Base-by-base conservation (phyloP, 2,797 vertebrate species). In the Crypturellus tataupa region DNA sequence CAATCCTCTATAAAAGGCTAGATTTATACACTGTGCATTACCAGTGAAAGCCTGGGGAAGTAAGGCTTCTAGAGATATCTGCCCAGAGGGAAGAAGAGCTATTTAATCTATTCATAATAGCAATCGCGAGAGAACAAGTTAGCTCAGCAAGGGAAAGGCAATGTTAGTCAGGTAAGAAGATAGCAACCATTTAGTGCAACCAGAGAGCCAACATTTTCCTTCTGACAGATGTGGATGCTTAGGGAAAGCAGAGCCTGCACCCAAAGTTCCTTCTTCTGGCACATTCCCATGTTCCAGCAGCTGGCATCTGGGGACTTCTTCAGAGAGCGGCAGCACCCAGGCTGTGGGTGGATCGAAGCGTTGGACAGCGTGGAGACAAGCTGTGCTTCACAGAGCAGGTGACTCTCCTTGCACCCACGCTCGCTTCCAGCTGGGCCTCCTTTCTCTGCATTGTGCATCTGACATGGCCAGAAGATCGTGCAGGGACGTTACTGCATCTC, bases 351-450 rank as follows among this genome's bases (percentile, higher is more conserved):
- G 5, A 8, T 4, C 46, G 5, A 3, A 69, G n/a, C 60, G 8
- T 63, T 21, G 29, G 53, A 47, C 9, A 33, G 1, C 12, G 6
- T 10, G 5, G 18, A 33, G 27, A 37, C 8, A 42, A 0, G 0
- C 10, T 44, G 6, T 19, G 17, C 59, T 75, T 76, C 64, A 63
- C 15, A 63, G 39, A 75, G 12, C 1, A 2, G 47, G 5, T 0
- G 37, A n/a, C 9, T 15, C 5, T 56, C 56, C 56, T 59, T 44
- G 29, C 15, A 51, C 8, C 33, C 23, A n/a, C 24, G 0, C 0
- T 31, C 0, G 0, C 14, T 64, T 53, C 56, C 67, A 33, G 31
- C 21, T 16, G 2, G 11, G 42, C 16, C 19, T 75, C 40, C 62
- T 64, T 64, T 40, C 62, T 64, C 49, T 25, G 7, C 8, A 8